Percentiles rank a stretch among this genome's conserved stretches.
Evolutionary conservation across 37 sponge, comb jelly and placozoan genomes (phyloP).

Genomic region (Eunapius fragilis): DNA sequence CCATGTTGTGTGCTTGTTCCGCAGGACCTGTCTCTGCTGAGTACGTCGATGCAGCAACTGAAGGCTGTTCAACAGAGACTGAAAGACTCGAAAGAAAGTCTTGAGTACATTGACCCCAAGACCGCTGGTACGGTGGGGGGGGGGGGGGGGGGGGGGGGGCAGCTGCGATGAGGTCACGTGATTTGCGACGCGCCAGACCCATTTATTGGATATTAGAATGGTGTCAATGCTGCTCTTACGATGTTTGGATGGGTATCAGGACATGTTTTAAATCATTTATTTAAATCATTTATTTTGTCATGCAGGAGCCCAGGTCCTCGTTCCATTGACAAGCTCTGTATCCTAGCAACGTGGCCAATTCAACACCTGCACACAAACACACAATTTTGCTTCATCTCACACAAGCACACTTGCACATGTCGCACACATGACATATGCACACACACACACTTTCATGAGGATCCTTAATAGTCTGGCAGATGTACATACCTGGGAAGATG

Average conservation of each 20-base stretch:
- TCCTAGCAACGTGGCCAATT: constrained; percentile 40
- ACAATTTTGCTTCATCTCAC: no score
- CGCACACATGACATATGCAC: no score
- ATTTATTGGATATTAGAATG: no score
- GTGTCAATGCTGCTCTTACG: no score
- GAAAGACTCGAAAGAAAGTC: constrained; percentile 83
- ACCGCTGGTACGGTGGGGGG: constrained; percentile 49
- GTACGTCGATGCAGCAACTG: constrained; percentile 82
- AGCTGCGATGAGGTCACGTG: background rate
- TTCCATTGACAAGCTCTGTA: constrained; percentile 88
- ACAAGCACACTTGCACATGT: no score
- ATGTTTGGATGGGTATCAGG: no score
- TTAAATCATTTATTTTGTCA: background rate
- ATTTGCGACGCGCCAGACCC: no score
- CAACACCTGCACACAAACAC: no score
- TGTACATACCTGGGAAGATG: constrained; percentile 94
- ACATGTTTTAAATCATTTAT: background rate
- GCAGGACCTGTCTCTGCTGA: constrained; percentile 79
- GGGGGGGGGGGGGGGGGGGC: background rate
- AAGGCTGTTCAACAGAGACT: constrained; percentile 86
- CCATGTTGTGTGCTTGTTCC: background rate
- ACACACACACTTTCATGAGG: no score
- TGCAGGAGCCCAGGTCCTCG: constrained; percentile 73
- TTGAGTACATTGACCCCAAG: constrained; percentile 55
- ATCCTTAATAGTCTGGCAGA: constrained; percentile 47